Percentiles rank a stretch among this genome's conserved stretches.
These are phyloP conservation scores for Anthopleura xanthogrammica DNA, from an alignment of 92 coral and sea anemone genomes.

Conservation along the genomic window DNA sequence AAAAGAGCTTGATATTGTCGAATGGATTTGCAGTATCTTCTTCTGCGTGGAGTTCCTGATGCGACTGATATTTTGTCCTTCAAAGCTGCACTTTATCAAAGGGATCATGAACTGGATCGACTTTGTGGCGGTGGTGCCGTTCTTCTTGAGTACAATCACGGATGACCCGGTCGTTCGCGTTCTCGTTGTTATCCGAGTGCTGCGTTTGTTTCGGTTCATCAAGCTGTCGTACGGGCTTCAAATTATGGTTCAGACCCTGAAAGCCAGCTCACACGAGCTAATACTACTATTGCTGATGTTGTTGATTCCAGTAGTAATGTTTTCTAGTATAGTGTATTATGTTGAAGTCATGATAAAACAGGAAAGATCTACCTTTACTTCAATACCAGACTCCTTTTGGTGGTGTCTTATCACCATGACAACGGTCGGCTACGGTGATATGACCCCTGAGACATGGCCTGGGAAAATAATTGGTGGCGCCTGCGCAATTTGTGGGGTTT, in stretches of 20 bases:
- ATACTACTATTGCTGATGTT: conserved; percentile 78
- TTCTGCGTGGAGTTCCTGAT: conserved; percentile 79
- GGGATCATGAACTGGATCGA: conserved; percentile 97
- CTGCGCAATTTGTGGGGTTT: conserved; percentile 91
- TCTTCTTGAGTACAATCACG: conserved; percentile 50
- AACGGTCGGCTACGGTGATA: conserved; percentile 97
- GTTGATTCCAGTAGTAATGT: conserved; percentile 85
- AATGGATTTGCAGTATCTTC: conserved; percentile 83
- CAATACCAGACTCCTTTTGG: conserved; percentile 93
- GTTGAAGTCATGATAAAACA: conserved; percentile 59
- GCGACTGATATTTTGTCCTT: conserved; percentile 75
- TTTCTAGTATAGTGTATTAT: conserved; percentile 91
- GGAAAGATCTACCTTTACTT: conserved; percentile 49
- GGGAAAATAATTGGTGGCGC: conserved; percentile 94
- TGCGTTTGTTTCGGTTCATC: conserved; percentile 83
- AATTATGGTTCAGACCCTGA: conserved; percentile 87
- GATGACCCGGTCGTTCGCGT: conserved; percentile 48
- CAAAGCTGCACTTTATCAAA: conserved; percentile 57
- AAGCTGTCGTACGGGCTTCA: conserved; percentile 92
- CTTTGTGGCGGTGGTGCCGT: conserved; percentile 83
- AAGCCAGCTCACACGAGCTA: conserved; percentile 84
- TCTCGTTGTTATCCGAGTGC: conserved; percentile 76
- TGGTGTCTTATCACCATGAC: conserved; percentile 99
- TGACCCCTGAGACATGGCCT: conserved; percentile 79
- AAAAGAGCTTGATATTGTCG: conserved; percentile 49